phyloP scores from a whole-genome alignment of 1,140 invertebrate species.

The Coelopa frigida region DNA sequence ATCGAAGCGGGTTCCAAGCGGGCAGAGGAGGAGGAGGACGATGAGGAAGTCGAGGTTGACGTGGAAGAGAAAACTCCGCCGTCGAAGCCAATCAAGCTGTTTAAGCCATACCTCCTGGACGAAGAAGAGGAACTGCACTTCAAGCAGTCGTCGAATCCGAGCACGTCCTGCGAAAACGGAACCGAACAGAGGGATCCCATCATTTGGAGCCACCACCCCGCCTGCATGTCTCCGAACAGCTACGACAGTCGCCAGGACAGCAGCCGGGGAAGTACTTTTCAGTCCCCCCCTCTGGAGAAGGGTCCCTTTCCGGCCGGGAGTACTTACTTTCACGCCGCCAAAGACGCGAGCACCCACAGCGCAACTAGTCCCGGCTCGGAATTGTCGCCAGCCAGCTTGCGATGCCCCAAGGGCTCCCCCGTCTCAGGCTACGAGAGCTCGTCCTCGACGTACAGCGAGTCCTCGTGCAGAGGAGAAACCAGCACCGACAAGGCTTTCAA shows the following conservation, averaged over 20 bases:
- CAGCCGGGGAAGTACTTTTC: slow-evolving; percentile 9
- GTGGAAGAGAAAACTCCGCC: slow-evolving; percentile 18
- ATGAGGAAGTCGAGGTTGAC: slow-evolving; percentile 14
- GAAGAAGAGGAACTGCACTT: slow-evolving; percentile 43
- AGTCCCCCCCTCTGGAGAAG: slow-evolving; percentile 1
- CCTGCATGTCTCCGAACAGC: slow-evolving; percentile 17
- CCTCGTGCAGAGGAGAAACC: slow-evolving; percentile 17
- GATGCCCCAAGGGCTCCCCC: slow-evolving; percentile 39
- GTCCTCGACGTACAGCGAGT: slow-evolving; percentile 42
- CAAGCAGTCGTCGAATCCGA: not conserved
- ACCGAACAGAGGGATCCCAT: slow-evolving; percentile 25
- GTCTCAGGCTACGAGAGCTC: slow-evolving; percentile 42
- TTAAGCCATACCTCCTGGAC: slow-evolving; percentile 61
- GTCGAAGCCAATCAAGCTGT: slow-evolving; percentile 52
- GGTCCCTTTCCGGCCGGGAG: slow-evolving; percentile 3
- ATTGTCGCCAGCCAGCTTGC: slow-evolving; percentile 30
- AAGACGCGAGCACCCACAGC: slow-evolving; percentile 20
- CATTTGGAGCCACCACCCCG: slow-evolving; percentile 32
- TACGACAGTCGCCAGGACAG: slow-evolving; percentile 16
- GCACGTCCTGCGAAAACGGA: slow-evolving; percentile 7
- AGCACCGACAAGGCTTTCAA: slow-evolving; percentile 35
- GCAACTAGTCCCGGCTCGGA: slow-evolving; percentile 27
- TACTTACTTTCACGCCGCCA: slow-evolving; percentile 14
- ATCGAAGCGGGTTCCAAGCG: too few species aligned
- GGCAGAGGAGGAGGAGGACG: slow-evolving; percentile 1